Evolutionary conservation across 1,140 invertebrate genomes (phyloP), one percentile per base, ranked within the genome.

Genomic region (Coelopa frigida): DNA sequence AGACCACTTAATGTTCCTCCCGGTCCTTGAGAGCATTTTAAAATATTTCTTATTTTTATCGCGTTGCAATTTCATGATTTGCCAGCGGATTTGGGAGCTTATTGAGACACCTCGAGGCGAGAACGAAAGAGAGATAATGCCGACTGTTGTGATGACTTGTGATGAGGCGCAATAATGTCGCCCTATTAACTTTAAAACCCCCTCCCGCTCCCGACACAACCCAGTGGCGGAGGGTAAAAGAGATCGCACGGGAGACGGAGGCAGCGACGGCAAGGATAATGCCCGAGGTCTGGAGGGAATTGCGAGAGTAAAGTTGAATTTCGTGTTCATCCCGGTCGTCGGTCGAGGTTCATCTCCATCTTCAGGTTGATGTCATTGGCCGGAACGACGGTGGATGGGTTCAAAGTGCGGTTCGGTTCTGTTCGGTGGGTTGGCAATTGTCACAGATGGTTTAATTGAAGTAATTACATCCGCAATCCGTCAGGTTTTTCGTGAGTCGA

Each of bases 361-460:
- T n/a, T n/a, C n/a, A n/a, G n/a, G 20, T 27, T 40, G 38, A 24
- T 40, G 38, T 40, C 26, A 11, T 5, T 58, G 56, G 54, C 14
- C 15, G 33, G 41, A 12, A 26, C 29, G 11, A n/a, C 23, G 10
- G 4, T 23, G 38, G n/a, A 4, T 40, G 26, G 23, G 33, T 43
- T 29, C 27, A 31, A 42, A 31, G 41, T 27, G 24, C 36, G n/a
- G 22, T 36, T 38, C 33, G 41, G 41, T 43, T n/a, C n/a, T n/a
- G n/a, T n/a, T n/a, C 22, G 17, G 41, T 20, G 31, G 33, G 26
- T 31, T 40, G 59, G 60, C 62, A 66, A 66, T 66, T 66, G 62
- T 66, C 62, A 66, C 62, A 66, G 62, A 66, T 66, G 62, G 62
- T 66, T 66, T 66, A 66, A 66, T 66, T 66, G 62, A 66, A 63